Conservation (phyloP, 2,888 invertebrate genomes). For the Sicus ferrugineus region DNA sequence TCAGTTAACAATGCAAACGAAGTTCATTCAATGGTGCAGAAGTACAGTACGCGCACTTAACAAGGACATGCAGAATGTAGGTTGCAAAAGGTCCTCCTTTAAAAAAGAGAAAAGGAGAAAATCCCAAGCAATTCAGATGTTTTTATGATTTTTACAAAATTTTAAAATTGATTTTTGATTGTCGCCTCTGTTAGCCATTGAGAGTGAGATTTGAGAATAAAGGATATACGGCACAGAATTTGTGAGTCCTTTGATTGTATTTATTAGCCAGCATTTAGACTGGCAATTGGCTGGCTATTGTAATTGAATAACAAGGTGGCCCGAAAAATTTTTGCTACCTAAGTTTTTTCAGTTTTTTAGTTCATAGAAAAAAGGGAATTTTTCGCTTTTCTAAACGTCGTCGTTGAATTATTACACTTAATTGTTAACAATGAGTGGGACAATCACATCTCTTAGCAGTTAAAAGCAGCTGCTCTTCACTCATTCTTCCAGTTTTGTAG, state of each 20-base stretch:
- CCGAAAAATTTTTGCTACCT: too few species aligned
- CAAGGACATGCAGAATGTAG: too few species aligned
- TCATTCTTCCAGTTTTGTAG: background rate
- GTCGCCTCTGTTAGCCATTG: conserved; percentile 42
- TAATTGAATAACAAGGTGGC: background rate
- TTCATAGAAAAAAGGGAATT: too few species aligned
- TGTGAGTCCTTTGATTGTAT: conserved; percentile 18
- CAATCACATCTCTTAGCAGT: background rate
- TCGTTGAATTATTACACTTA: conserved; percentile 5
- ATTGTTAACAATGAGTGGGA: conserved; percentile 2
- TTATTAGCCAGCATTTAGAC: conserved; percentile 8
- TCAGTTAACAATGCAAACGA: conserved; percentile 13
- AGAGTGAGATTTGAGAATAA: background rate
- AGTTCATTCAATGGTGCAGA: conserved; percentile 1
- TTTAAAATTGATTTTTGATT: conserved; percentile 47
- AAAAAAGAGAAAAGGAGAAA: background rate
- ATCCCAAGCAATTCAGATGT: too few species aligned
- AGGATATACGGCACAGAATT: conserved; percentile 9
- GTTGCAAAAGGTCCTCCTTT: background rate
- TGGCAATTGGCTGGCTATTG: background rate
- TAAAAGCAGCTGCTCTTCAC: background rate
- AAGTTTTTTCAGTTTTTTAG: background rate
- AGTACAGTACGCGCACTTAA: background rate
- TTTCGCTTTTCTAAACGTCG: too few species aligned
- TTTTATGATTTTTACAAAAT: conserved; percentile 33